phyloP scores from a whole-genome alignment of 2,113 vertebrate genomes.

The Barnardius zonarius region DNA sequence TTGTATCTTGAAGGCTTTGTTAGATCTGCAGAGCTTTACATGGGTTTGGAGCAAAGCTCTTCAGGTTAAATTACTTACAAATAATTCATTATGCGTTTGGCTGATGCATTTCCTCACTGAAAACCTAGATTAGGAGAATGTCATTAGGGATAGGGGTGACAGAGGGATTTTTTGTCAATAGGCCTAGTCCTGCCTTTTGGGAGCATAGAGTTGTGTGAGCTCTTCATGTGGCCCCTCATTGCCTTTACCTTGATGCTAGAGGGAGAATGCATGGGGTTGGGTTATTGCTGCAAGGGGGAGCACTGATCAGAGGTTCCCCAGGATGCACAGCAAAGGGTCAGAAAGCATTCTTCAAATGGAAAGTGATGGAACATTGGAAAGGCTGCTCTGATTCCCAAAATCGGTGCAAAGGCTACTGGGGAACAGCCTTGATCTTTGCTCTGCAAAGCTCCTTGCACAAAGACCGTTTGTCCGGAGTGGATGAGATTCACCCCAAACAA shows the following conservation, averaged over 20 bases:
- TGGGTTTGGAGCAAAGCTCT: not conserved
- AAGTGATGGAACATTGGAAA: not conserved
- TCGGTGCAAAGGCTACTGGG: not conserved
- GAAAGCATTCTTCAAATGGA: not conserved
- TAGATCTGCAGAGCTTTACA: not conserved
- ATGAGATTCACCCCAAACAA: not conserved
- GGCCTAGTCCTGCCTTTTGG: not conserved
- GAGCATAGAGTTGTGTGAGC: not conserved
- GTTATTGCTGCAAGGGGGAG: not conserved
- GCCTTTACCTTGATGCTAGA: not conserved
- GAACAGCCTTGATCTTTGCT: not conserved
- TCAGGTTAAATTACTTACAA: not conserved
- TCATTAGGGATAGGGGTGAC: not conserved
- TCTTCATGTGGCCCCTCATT: not conserved
- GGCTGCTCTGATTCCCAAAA: not conserved
- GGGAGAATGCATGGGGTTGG: not conserved
- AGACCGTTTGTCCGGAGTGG: not conserved
- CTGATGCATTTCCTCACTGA: not conserved
- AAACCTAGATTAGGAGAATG: not conserved
- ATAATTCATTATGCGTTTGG: not conserved
- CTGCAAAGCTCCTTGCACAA: not conserved
- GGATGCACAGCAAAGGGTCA: not conserved
- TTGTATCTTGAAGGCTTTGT: not conserved
- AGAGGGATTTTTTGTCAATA: not conserved
- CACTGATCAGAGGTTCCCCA: not conserved